A percentile compares a stretch with the other conserved stretches of the same genome.
Conservation (phyloP, 1,140 invertebrate genomes). For the Heliconius nattereri region DNA sequence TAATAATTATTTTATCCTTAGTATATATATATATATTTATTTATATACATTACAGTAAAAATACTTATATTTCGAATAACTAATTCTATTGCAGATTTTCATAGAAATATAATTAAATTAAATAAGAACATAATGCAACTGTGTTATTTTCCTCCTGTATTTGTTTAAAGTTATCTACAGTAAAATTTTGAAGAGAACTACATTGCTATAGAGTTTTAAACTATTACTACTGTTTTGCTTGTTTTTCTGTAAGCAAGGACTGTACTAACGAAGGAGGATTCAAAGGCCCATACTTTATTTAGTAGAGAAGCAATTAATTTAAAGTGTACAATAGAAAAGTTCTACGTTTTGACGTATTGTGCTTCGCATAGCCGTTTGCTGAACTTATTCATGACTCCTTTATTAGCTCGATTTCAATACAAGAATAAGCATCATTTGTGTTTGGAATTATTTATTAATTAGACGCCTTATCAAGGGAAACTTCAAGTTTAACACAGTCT, state of each 20-base stretch:
- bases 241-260: slow-evolving; percentile 11
- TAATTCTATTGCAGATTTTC: neutral
- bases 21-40: too few species aligned
- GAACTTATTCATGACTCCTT: slow-evolving; percentile 71
- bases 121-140: neutral
- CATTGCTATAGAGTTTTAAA: slow-evolving; percentile 27
- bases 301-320: slow-evolving; percentile 67
- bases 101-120: neutral
- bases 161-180: slow-evolving; percentile 25
- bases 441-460: slow-evolving; percentile 18
- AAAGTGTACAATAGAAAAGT: slow-evolving; percentile 72
- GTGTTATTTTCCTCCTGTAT: slow-evolving; percentile 18
- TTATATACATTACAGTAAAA: neutral
- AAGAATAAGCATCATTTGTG: slow-evolving; percentile 36
- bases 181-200: slow-evolving; percentile 26
- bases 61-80: neutral
- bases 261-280: slow-evolving; percentile 18
- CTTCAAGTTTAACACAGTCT: too few species aligned
- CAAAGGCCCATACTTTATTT: slow-evolving; percentile 40
- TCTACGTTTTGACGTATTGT: slow-evolving; percentile 70
- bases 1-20: too few species aligned
- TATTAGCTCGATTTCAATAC: slow-evolving; percentile 66
- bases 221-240: slow-evolving; percentile 24
- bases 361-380: slow-evolving; percentile 67
- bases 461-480: neutral